A percentile compares a stretch with the other conserved stretches of the same genome.
Conservation (phyloP, 2,113 vertebrate genomes). For the Gobius niger region DNA sequence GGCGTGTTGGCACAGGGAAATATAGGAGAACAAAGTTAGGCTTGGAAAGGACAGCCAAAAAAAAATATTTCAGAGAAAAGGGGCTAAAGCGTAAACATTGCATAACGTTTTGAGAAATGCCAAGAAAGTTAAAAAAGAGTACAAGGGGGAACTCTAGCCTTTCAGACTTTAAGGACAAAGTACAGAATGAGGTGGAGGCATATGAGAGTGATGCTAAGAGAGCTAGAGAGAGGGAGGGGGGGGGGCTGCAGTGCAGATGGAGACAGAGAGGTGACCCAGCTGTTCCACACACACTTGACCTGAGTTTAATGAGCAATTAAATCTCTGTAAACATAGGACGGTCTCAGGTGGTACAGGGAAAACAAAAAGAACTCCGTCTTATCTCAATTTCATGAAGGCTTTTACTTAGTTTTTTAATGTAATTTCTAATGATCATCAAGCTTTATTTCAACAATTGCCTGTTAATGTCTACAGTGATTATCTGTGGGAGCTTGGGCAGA, state of each 20-base stretch:
- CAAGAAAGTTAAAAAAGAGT: not conserved
- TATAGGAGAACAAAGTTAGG: slow-evolving; percentile 3
- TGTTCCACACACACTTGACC: slow-evolving; percentile 15
- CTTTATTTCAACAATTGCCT: no score
- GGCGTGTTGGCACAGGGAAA: slow-evolving; percentile 21
- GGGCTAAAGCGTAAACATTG: slow-evolving; percentile 14
- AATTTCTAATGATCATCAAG: no score
- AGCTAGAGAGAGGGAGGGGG: slow-evolving; percentile 29
- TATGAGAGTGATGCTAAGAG: slow-evolving; percentile 46
- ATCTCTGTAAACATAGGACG: slow-evolving; percentile 2
- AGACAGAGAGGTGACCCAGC: slow-evolving; percentile 33
- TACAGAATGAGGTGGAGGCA: slow-evolving; percentile 33
- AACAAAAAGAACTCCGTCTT: not conserved
- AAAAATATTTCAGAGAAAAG: slow-evolving; percentile 4
- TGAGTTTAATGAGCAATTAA: slow-evolving; percentile 16
- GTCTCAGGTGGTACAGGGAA: not conserved
- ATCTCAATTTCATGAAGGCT: not conserved
- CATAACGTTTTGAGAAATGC: slow-evolving; percentile 9
- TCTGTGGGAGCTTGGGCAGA: not conserved
- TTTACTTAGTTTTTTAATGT: no score
- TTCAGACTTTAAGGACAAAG: not conserved
- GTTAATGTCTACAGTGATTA: slow-evolving; percentile 28
- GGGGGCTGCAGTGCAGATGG: slow-evolving; percentile 66
- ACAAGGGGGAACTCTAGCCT: not conserved
- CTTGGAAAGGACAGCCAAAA: not conserved